Percentiles rank a stretch among this genome's conserved stretches.
Conservation (phyloP, 2,113 vertebrate species). For the Pseudorectes ferrugineus region DNA sequence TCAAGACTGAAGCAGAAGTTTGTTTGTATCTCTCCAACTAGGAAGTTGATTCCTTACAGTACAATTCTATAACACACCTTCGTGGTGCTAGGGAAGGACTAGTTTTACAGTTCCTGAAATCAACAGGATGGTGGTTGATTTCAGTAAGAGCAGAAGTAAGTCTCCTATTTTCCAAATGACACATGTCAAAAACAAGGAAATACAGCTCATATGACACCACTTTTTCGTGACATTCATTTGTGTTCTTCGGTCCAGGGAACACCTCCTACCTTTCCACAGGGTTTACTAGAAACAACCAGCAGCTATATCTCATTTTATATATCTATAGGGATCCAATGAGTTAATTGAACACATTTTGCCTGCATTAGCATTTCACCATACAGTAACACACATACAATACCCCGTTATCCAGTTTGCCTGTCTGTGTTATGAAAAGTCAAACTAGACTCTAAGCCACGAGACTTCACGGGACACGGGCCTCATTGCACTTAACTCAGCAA, state of each 20-base stretch:
- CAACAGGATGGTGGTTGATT: neutral
- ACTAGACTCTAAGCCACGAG: neutral
- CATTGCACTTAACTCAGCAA: neutral
- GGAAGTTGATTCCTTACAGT: neutral
- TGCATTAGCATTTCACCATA: neutral
- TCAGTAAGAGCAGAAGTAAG: neutral
- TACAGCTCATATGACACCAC: neutral
- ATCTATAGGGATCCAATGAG: neutral
- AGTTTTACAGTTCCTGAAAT: neutral
- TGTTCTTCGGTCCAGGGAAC: neutral
- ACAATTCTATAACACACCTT: neutral
- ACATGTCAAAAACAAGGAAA: neutral
- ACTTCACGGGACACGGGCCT: neutral
- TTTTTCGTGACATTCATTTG: neutral
- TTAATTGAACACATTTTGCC: neutral
- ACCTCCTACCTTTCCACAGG: neutral
- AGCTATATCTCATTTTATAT: neutral
- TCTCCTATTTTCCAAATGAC: neutral
- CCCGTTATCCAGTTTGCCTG: neutral
- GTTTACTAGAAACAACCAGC: neutral
- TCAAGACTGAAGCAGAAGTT: neutral
- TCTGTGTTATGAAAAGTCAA: constrained; percentile 18
- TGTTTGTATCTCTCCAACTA: neutral
- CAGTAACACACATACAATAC: neutral
- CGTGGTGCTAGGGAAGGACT: neutral